Conservation (phyloP, 35 echinoderm and acorn worm species). For the Ophiothrix spiculata region DNA sequence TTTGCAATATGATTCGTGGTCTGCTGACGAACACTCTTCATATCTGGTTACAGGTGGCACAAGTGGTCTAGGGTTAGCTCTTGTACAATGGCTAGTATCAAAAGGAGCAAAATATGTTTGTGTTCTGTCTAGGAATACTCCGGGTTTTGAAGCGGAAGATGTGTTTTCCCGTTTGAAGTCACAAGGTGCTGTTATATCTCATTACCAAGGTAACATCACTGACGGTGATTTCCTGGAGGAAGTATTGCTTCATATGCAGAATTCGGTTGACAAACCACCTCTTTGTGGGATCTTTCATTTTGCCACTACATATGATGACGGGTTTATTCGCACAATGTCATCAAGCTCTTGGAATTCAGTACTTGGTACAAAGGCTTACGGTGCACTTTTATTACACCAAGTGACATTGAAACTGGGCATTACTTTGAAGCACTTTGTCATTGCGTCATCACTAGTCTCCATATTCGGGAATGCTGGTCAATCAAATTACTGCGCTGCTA, state of each 20-base stretch:
- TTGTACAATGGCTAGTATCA: constrained; percentile 50
- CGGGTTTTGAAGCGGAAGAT: background rate
- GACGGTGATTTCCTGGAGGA: background rate
- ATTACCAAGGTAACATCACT: constrained; percentile 18
- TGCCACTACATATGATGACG: constrained; percentile 56
- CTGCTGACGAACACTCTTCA: constrained; percentile 9
- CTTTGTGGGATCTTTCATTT: constrained; percentile 63
- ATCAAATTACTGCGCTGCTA: constrained; percentile 63
- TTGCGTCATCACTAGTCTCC: constrained; percentile 52
- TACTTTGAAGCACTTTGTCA: constrained; percentile 35
- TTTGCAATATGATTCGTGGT: constrained; percentile 17
- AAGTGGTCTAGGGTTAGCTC: constrained; percentile 47
- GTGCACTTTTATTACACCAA: constrained; percentile 60
- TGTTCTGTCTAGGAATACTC: constrained; percentile 24
- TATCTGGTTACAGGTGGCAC: constrained; percentile 77
- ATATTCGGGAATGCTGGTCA: constrained; percentile 65
- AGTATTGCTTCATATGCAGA: constrained; percentile 16
- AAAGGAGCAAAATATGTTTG: constrained; percentile 45
- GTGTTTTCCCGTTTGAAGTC: background rate
- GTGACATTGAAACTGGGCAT: constrained; percentile 45
- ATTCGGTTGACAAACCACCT: background rate
- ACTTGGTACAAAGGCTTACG: constrained; percentile 54
- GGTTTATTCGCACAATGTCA: constrained; percentile 12
- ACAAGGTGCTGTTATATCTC: background rate
- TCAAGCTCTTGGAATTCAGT: constrained; percentile 38